phyloP scores from a whole-genome alignment of 2,888 invertebrate genomes.

The Selenia dentaria region DNA sequence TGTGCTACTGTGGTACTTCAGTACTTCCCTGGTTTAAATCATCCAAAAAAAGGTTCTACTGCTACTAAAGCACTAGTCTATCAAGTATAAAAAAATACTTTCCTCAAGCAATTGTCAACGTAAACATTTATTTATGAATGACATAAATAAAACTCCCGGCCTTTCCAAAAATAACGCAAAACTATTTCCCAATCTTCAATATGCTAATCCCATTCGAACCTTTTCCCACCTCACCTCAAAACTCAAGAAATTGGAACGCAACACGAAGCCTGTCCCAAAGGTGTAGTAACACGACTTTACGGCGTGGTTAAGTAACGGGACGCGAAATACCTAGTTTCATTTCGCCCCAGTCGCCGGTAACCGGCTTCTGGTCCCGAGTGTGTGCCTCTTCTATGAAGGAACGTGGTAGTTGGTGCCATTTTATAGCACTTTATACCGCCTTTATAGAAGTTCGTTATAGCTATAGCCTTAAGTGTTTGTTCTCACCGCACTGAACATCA shows the following conservation, averaged over 20 bases:
- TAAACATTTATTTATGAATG: no score
- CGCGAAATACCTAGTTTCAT: constrained; percentile 48
- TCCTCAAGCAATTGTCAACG: no score
- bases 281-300: constrained; percentile 48
- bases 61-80: no score
- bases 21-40: no score
- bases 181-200: constrained; percentile 17
- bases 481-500: no score
- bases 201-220: constrained; percentile 19
- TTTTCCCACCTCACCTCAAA: constrained; percentile 13
- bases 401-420: background rate
- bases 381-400: background rate
- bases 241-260: constrained; percentile 19
- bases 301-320: constrained; percentile 48
- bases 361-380: constrained; percentile 22
- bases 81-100: no score
- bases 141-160: no score
- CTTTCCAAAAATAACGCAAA: background rate
- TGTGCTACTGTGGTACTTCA: no score
- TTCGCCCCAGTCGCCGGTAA: constrained; percentile 26
- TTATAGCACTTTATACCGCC: no score
- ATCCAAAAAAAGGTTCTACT: no score
- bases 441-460: no score
- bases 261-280: constrained; percentile 36
- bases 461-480: no score